Conservation (phyloP, 2,888 invertebrate genomes). For the Spilosoma lubricipeda region DNA sequence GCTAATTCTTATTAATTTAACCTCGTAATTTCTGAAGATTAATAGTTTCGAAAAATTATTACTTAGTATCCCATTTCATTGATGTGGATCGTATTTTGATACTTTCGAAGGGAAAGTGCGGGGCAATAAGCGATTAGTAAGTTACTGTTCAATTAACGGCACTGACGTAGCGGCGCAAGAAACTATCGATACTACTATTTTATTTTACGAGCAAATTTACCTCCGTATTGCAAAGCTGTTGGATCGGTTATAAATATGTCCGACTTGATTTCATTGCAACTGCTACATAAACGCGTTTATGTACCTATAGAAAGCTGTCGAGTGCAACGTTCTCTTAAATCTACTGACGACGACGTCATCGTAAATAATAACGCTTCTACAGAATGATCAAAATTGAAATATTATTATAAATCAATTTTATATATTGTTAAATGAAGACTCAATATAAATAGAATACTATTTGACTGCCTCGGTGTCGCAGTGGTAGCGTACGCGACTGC, state of each 20-base stretch:
- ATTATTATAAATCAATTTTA: background rate
- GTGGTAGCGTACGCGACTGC: no score
- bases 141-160: conserved; percentile 77
- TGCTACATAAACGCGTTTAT: conserved; percentile 2
- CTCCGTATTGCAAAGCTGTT: conserved; percentile 14
- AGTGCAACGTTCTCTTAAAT: background rate
- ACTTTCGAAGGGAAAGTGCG: conserved; percentile 83
- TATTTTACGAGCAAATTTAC: conserved; percentile 35
- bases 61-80: conserved; percentile 47
- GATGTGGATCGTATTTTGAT: conserved; percentile 64
- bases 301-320: conserved; percentile 16
- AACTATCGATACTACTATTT: conserved; percentile 33
- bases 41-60: conserved; percentile 51
- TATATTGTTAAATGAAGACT: background rate
- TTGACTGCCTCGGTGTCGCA: no score
- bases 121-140: conserved; percentile 75
- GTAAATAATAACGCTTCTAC: background rate
- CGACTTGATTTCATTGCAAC: conserved; percentile 10
- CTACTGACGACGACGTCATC: background rate
- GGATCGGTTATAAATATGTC: conserved; percentile 1
- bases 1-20: conserved; percentile 16
- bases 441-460: no score
- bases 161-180: conserved; percentile 47
- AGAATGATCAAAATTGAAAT: background rate
- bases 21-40: conserved; percentile 39